Percentiles rank a stretch among this genome's conserved stretches.
Conservation (phyloP, 2,113 vertebrate species). For the Chionis minor region DNA sequence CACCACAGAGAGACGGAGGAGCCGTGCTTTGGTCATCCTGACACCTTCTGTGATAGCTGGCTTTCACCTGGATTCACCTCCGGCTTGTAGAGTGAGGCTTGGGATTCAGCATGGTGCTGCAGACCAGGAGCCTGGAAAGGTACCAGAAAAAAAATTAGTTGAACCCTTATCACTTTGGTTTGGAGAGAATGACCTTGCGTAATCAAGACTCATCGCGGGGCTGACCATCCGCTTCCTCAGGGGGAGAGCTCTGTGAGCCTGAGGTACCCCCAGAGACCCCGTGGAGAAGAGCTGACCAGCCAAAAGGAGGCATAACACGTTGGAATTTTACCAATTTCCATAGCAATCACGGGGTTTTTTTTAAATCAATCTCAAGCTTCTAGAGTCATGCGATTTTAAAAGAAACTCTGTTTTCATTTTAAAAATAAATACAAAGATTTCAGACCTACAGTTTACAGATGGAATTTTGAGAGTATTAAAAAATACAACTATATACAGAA, state of each 20-base stretch:
- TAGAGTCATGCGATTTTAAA: background rate
- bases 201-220: rapidly evolving
- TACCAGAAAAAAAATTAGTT: background rate
- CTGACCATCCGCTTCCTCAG: rapidly evolving
- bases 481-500: background rate
- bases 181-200: background rate
- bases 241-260: background rate
- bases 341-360: background rate
- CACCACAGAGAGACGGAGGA: constrained; percentile 88
- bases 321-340: background rate
- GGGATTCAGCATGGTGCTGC: constrained; percentile 19
- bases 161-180: background rate
- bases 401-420: background rate
- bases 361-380: background rate
- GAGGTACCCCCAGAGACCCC: background rate
- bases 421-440: background rate
- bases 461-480: background rate
- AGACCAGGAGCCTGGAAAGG: constrained; percentile 46
- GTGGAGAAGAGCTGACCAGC: background rate
- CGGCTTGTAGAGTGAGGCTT: background rate
- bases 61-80: constrained; percentile 53
- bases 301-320: background rate
- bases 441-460: background rate
- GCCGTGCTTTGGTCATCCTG: constrained; percentile 90
- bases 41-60: background rate